Percentiles rank a stretch among this genome's conserved stretches.
These are phyloP conservation scores for Tetropium fuscum DNA, from an alignment of 2,888 invertebrate genomes.

Conservation along the genomic window DNA sequence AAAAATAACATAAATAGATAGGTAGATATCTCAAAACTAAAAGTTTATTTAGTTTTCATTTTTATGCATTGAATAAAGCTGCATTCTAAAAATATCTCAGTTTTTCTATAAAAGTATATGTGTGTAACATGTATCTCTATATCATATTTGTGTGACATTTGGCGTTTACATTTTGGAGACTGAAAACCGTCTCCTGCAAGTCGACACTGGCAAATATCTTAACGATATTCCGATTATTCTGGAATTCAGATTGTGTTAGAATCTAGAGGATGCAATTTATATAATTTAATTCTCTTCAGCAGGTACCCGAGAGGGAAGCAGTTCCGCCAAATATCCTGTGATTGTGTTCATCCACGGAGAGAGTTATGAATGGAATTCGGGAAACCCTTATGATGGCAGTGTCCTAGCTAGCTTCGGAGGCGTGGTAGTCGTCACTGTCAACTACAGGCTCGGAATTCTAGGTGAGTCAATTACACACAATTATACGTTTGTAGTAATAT, in stretches of 20 bases:
- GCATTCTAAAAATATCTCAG: no score
- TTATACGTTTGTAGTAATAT: conserved; percentile 35
- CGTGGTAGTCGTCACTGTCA: conserved; percentile 86
- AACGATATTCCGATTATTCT: conserved; percentile 3
- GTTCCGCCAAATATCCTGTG: conserved; percentile 80
- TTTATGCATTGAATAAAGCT: no score
- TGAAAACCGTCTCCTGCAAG: background rate
- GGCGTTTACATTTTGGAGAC: no score
- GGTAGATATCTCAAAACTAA: no score
- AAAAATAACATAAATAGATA: no score
- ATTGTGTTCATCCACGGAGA: conserved; percentile 96
- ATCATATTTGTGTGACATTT: no score
- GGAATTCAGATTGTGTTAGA: conserved; percentile 19
- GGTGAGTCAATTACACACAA: conserved; percentile 70
- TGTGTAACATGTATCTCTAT: no score
- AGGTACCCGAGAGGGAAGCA: conserved; percentile 70
- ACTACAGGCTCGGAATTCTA: conserved; percentile 84
- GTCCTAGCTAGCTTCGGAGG: conserved; percentile 94
- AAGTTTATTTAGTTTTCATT: no score
- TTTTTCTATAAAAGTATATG: no score
- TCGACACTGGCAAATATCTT: conserved; percentile 8
- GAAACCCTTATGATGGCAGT: conserved; percentile 97
- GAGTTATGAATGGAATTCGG: conserved; percentile 98
- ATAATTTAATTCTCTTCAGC: conserved; percentile 36
- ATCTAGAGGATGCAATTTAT: conserved; percentile 27